A percentile compares a stretch with the other conserved stretches of the same genome.
Conservation (phyloP, 2,113 vertebrate species). For the Mirounga angustirostris region DNA sequence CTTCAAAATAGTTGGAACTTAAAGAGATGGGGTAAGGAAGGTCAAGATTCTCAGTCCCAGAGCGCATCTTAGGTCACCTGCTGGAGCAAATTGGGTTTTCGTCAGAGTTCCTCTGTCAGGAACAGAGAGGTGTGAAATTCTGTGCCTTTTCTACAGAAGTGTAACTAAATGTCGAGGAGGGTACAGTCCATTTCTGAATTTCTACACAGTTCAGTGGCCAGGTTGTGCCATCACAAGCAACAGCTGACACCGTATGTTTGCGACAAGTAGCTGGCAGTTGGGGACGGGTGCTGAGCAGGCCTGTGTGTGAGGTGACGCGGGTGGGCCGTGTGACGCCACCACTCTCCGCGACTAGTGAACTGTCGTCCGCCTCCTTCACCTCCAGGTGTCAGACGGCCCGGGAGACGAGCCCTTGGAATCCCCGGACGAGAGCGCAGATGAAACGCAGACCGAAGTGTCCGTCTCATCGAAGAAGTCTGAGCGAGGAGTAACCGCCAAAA, state of each 20-base stretch:
- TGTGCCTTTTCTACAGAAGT: not conserved
- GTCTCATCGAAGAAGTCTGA: slow-evolving; percentile 93
- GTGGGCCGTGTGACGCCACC: not conserved
- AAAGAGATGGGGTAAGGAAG: not conserved
- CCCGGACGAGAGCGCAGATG: slow-evolving; percentile 95
- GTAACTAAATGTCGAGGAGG: not conserved
- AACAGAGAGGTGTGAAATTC: rapidly evolving
- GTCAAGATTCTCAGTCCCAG: not conserved
- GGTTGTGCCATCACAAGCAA: not conserved
- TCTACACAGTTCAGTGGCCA: not conserved
- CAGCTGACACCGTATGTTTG: not conserved
- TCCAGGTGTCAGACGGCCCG: slow-evolving; percentile 90
- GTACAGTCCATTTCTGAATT: not conserved
- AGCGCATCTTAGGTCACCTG: not conserved
- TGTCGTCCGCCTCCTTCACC: slow-evolving; percentile 82
- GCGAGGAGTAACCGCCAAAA: slow-evolving; percentile 89
- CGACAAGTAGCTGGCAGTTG: not conserved
- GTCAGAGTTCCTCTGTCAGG: not conserved
- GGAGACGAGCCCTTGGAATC: slow-evolving; percentile 95
- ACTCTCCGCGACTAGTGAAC: slow-evolving; percentile 61
- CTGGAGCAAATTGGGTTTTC: not conserved
- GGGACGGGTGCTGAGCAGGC: not conserved
- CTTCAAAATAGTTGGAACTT: not conserved
- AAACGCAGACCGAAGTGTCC: slow-evolving; percentile 89
- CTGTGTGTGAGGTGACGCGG: not conserved